Evolutionary conservation across 2,888 invertebrate genomes (phyloP), one percentile per base, ranked within the genome.

Genomic region (Agriotes lineatus): DNA sequence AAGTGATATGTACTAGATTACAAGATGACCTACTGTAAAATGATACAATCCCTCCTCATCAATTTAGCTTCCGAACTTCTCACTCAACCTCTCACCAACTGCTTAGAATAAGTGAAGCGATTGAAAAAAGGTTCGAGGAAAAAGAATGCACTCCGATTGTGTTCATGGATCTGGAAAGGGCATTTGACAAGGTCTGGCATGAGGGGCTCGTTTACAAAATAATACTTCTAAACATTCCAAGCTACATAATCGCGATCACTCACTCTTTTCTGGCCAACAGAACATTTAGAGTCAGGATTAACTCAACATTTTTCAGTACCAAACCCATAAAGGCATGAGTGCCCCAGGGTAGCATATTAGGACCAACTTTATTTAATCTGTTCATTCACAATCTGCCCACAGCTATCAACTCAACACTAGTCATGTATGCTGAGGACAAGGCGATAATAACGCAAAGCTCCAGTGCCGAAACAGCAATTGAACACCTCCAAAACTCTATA

Each of bases 61-160:
- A 45, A 59, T 59, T 59, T 25, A 25, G 33, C 6, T 59, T 59
- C 12, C 59, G 59, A 16, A 7, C 56, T 18, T 35, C 18, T 57
- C 37, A 39, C 14, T 37, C 56, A 39, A 57, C 59, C 12, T 5
- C 58, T 18, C 42, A 44, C 22, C 39, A 48, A 22, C 7, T 48
- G 1, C 48, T 22, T 7, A 48, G 48, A 25, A 48, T 48, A 48
- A 48, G 9, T 22, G 22, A 22, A 10, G 6, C 4, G 1, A 25
- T 48, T 7, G 22, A 48, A 48, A 22, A 22, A 20, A 25, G n/a
- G 4, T 48, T 25, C 12, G 48, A 48, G 22, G 48, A 22, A 25
- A 48, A 48, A 14, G 25, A 48, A 48, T 48, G 5, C 25, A 25
- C 48, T 20, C 20, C 48, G 1, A 20, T n/a, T 18, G 1, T 48